These are phyloP conservation scores for Aspidoscelis tigris DNA, from an alignment of 2,113 vertebrate genomes.

Conservation along the genomic window DNA sequence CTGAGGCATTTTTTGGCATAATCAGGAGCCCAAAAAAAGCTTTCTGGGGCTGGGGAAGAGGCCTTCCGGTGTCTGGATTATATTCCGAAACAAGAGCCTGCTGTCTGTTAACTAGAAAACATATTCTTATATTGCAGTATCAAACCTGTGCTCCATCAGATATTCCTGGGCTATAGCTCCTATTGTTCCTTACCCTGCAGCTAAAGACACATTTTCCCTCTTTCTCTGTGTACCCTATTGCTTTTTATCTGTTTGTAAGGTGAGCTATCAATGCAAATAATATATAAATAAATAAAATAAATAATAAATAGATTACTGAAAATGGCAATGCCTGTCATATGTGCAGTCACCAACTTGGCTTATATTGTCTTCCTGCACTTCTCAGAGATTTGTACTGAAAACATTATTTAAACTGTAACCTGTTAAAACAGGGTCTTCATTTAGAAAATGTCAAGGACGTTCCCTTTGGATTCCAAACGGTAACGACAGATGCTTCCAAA, in stretches of 20 bases:
- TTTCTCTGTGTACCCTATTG: not conserved
- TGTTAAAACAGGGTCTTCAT: slow-evolving; percentile 77
- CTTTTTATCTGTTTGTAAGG: too few species aligned
- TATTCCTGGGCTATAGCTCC: not conserved
- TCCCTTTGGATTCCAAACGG: slow-evolving; percentile 81
- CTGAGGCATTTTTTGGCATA: too few species aligned
- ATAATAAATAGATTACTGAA: too few species aligned
- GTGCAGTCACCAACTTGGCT: not conserved
- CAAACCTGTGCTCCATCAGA: not conserved
- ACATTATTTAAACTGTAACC: not conserved
- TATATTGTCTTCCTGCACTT: not conserved
- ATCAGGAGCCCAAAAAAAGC: too few species aligned
- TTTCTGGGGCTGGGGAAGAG: too few species aligned
- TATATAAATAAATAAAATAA: too few species aligned
- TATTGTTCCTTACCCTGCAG: not conserved
- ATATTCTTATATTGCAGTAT: too few species aligned
- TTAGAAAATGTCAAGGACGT: slow-evolving; percentile 82
- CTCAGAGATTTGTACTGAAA: not conserved
- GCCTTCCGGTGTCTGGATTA: too few species aligned
- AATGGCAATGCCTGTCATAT: not conserved
- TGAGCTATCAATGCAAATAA: too few species aligned
- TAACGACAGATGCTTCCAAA: slow-evolving; percentile 80
- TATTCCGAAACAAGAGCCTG: too few species aligned
- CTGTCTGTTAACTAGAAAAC: too few species aligned
- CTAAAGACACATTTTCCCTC: not conserved